These are phyloP conservation scores for Anolis apletophallus DNA, from an alignment of 2,797 vertebrate genomes.

Conservation along the genomic window DNA sequence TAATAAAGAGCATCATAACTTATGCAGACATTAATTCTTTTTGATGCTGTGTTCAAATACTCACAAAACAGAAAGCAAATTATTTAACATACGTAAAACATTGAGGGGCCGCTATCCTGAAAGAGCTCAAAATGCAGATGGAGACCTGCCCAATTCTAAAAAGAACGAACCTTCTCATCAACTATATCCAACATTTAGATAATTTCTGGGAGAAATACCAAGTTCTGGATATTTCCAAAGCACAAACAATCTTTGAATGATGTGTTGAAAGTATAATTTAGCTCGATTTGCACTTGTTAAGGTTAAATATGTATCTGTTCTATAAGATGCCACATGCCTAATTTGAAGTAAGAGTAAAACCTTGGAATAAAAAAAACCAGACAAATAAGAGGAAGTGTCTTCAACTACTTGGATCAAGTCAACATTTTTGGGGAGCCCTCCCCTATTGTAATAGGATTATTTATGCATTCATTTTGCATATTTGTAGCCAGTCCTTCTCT, in stretches of 20 bases:
- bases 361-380: background rate
- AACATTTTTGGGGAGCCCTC: too few relatives aligned
- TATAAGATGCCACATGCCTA: too few relatives aligned
- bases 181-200: background rate
- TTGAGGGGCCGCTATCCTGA: background rate
- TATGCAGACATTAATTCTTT: constrained; percentile 29
- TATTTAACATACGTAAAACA: background rate
- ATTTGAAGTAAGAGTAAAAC: background rate
- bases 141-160: constrained; percentile 9
- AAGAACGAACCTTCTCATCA: background rate
- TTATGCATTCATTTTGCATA: too few relatives aligned
- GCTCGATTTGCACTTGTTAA: background rate
- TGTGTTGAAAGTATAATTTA: background rate
- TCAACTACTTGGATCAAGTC: too few relatives aligned
- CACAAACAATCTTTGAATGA: background rate
- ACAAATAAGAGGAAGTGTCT: too few relatives aligned
- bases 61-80: constrained; percentile 8
- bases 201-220: background rate
- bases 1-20: constrained; percentile 22
- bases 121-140: background rate
- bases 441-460: too few relatives aligned
- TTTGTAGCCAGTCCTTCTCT: too few relatives aligned
- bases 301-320: background rate
- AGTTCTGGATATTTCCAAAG: background rate
- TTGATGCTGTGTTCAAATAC: constrained; percentile 41